Evolutionary conservation across 2,888 invertebrate species (phyloP).

Genomic region (Limenitis camilla): DNA sequence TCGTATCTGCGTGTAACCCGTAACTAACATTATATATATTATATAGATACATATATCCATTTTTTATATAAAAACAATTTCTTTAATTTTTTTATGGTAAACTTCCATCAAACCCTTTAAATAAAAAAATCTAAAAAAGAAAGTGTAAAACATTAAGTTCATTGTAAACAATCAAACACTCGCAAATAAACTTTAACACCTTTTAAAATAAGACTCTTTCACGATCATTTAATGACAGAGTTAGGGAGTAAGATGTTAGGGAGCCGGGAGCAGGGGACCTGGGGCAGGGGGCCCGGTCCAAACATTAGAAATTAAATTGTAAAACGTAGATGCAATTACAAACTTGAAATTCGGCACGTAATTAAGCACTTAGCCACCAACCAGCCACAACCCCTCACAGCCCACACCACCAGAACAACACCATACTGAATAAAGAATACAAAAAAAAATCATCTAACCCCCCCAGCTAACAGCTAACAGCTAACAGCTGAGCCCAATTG

Average conservation of each 20-base stretch:
- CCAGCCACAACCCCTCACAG: neutral
- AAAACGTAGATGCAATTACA: slow-evolving; percentile 23
- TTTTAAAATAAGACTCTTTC: slow-evolving; percentile 5
- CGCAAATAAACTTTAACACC: slow-evolving; percentile 7
- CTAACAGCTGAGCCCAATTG: slow-evolving; percentile 21
- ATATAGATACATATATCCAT: too few relatives aligned
- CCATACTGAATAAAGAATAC: slow-evolving; percentile 13
- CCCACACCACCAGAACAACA: slow-evolving; percentile 13
- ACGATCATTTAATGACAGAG: slow-evolving; percentile 4
- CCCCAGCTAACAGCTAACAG: slow-evolving; percentile 22
- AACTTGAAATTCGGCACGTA: slow-evolving; percentile 26
- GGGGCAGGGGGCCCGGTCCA: neutral
- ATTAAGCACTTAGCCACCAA: slow-evolving; percentile 24
- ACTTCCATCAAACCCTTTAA: too few relatives aligned
- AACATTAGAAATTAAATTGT: slow-evolving; percentile 19
- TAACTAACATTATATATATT: too few relatives aligned
- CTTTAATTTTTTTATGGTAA: too few relatives aligned
- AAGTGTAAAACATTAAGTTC: too few relatives aligned
- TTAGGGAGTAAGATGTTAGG: too few relatives aligned
- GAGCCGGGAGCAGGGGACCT: too few relatives aligned
- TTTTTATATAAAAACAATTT: too few relatives aligned
- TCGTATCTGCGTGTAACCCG: too few relatives aligned
- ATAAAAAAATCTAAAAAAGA: too few relatives aligned
- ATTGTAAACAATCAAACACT: slow-evolving; percentile 1
- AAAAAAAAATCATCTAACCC: slow-evolving; percentile 22